These are phyloP conservation scores for Alligator sinensis DNA, from an alignment of 2,113 vertebrate species.

Conservation along the genomic window DNA sequence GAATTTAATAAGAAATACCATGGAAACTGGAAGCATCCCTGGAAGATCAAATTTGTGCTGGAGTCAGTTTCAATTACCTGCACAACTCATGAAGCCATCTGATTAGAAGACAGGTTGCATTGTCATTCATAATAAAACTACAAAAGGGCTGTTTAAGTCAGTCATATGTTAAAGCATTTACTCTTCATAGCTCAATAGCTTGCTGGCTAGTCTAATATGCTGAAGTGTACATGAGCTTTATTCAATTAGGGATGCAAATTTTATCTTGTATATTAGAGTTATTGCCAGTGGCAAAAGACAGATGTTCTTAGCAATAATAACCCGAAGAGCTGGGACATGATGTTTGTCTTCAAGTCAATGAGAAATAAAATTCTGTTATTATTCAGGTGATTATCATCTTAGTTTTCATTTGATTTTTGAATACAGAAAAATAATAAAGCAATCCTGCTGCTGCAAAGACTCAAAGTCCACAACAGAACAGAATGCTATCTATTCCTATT, in stretches of 20 bases:
- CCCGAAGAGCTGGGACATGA: neutral
- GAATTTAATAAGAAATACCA: neutral
- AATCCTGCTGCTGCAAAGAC: no score
- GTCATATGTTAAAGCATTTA: neutral
- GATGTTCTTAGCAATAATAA: neutral
- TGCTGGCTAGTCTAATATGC: neutral
- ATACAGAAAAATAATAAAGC: no score
- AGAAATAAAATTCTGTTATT: neutral
- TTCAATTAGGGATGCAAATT: neutral
- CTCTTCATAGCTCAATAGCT: neutral
- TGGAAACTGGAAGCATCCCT: neutral
- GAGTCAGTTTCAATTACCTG: neutral
- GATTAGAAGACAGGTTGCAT: neutral
- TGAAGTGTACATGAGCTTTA: neutral
- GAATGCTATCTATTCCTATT: no score
- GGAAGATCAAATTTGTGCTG: neutral
- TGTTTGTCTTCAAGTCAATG: neutral
- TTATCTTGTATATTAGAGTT: neutral
- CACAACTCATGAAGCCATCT: neutral
- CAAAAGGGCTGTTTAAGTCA: neutral
- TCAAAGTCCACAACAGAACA: no score
- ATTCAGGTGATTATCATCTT: neutral
- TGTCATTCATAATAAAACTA: neutral
- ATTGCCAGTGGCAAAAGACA: neutral
- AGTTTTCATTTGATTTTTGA: no score